phyloP scores from a whole-genome alignment of 2,113 vertebrate genomes.

The Ammodytes dubius region DNA sequence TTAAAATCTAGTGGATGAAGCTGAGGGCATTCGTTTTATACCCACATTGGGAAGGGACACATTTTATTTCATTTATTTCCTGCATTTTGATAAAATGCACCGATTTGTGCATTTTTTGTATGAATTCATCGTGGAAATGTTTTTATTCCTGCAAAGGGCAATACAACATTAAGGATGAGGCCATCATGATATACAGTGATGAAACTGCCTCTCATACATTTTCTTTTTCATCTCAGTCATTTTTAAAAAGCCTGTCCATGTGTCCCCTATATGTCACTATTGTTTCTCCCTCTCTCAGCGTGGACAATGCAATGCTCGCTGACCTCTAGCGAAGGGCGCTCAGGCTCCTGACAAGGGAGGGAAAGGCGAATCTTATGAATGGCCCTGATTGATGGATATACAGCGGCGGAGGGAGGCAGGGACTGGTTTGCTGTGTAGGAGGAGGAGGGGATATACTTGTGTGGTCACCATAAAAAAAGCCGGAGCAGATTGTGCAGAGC shows the following conservation, averaged over 20 bases:
- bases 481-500: conserved; percentile 43
- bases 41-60: too few species aligned
- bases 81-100: too few species aligned
- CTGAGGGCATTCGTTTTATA: too few species aligned
- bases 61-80: too few species aligned
- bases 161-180: background rate
- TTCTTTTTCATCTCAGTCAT: conserved; percentile 25
- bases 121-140: too few species aligned
- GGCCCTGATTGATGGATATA: conserved; percentile 60
- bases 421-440: conserved; percentile 27
- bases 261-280: conserved; percentile 44
- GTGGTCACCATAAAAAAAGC: conserved; percentile 47
- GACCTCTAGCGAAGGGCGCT: conserved; percentile 75
- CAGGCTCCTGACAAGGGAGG: conserved; percentile 36
- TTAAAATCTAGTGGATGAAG: too few species aligned
- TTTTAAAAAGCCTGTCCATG: background rate
- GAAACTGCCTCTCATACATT: conserved; percentile 29
- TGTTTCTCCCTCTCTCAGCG: conserved; percentile 26
- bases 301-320: conserved; percentile 51
- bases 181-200: conserved; percentile 26
- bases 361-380: conserved; percentile 69
- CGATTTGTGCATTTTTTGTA: too few species aligned
- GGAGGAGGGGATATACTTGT: conserved; percentile 44
- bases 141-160: too few species aligned
- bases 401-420: conserved; percentile 35